Conservation (phyloP, 2,888 invertebrate genomes). For the Drosophila barbarae region DNA sequence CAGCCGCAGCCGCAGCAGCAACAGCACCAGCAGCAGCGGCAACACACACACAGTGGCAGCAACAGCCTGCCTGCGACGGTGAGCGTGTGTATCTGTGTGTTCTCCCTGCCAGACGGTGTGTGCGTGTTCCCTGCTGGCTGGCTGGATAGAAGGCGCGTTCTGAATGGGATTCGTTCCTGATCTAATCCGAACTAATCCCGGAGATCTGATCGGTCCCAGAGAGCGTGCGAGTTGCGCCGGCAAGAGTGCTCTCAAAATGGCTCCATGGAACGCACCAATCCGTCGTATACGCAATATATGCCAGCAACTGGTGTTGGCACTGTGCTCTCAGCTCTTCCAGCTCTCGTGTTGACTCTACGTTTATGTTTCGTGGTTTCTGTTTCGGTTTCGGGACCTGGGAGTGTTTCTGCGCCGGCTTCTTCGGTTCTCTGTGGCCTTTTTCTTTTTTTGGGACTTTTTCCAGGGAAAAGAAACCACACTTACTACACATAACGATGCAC, state of each 20-base stretch:
- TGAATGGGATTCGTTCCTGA: constrained; percentile 15
- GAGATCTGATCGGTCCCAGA: constrained; percentile 12
- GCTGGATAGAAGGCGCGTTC: constrained; percentile 12
- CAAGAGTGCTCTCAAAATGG: constrained; percentile 23
- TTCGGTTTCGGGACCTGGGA: constrained; percentile 15
- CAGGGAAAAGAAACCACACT: constrained; percentile 15
- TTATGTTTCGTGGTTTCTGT: constrained; percentile 16
- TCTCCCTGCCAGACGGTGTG: constrained; percentile 3
- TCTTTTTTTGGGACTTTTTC: constrained; percentile 11
- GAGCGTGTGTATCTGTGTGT: constrained; percentile 26
- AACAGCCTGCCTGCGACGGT: constrained; percentile 36
- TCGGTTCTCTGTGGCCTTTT: neutral
- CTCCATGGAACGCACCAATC: constrained; percentile 15
- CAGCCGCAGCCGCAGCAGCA: constrained; percentile 47
- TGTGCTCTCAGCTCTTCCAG: constrained; percentile 8
- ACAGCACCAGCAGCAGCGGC: constrained; percentile 46
- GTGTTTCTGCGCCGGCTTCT: constrained; percentile 14
- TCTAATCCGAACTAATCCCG: constrained; percentile 12
- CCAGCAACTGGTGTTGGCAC: constrained; percentile 31
- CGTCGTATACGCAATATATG: constrained; percentile 44
- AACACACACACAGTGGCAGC: constrained; percentile 39
- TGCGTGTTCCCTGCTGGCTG: constrained; percentile 14
- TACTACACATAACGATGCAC: constrained; percentile 5
- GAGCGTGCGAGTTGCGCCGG: constrained; percentile 25
- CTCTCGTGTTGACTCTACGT: constrained; percentile 20